Conservation (phyloP, 2,888 invertebrate genomes). For the Agrilus cyanescens region DNA sequence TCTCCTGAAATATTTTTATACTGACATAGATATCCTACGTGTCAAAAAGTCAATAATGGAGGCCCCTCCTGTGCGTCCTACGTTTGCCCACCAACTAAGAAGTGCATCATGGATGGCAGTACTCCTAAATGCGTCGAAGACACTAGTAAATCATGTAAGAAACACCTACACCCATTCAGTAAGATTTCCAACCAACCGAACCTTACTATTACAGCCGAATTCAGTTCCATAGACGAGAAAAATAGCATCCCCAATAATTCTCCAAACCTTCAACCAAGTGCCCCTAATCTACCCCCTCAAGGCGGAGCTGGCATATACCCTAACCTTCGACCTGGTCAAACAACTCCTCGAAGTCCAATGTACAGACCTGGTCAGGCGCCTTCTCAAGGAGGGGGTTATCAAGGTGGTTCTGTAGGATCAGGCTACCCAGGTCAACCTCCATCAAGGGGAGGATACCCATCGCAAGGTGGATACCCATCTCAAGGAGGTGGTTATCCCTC, state of each 20-base stretch:
- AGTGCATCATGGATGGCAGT: conserved; percentile 29
- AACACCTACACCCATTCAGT: too few relatives aligned
- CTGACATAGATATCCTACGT: conserved; percentile 31
- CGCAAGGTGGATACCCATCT: conserved; percentile 16
- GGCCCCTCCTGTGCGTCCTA: conserved; percentile 28
- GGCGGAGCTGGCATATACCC: conserved; percentile 22
- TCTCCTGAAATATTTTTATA: too few relatives aligned
- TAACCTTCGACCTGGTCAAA: conserved; percentile 23
- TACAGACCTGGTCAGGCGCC: conserved; percentile 16
- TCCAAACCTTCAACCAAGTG: conserved; percentile 5
- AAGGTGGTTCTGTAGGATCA: conserved; percentile 29
- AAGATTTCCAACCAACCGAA: too few relatives aligned
- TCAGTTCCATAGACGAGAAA: neutral
- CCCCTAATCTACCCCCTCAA: conserved; percentile 7
- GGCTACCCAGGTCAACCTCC: conserved; percentile 26
- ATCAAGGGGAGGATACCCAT: conserved; percentile 12
- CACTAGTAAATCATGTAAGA: conserved; percentile 5
- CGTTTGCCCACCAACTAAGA: conserved; percentile 33
- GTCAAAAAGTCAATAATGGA: conserved; percentile 23
- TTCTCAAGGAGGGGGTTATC: conserved; percentile 23
- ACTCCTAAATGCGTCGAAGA: conserved; percentile 33
- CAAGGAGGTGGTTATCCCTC: conserved; percentile 15
- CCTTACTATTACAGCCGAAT: neutral
- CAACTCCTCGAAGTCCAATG: conserved; percentile 25
- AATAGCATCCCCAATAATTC: neutral